Percentiles rank a stretch among this genome's conserved stretches.
phyloP scores from a whole-genome alignment of 2,113 vertebrate species.

The Amphiprion percula region DNA sequence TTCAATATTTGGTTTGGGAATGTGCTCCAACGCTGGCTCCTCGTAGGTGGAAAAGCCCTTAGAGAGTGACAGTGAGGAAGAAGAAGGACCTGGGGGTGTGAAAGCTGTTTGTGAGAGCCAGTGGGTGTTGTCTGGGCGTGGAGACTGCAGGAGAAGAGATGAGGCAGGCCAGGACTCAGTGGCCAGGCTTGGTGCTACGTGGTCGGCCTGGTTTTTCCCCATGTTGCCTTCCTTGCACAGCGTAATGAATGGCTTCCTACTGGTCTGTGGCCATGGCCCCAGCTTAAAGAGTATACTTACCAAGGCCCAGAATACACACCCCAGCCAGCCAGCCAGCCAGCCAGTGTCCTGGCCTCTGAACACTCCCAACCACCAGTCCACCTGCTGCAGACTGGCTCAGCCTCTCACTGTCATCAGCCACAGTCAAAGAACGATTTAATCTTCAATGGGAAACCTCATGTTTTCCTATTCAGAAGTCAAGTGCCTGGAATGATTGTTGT shows the following conservation, averaged over 20 bases:
- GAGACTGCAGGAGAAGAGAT: constrained; percentile 69
- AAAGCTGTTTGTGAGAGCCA: constrained; percentile 67
- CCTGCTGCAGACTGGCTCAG: constrained; percentile 71
- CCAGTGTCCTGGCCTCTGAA: constrained; percentile 68
- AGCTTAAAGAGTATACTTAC: constrained; percentile 86
- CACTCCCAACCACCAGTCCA: constrained; percentile 72
- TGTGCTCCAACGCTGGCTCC: constrained; percentile 28
- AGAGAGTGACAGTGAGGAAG: constrained; percentile 31
- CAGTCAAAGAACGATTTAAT: constrained; percentile 26
- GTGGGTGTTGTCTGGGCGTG: constrained; percentile 75
- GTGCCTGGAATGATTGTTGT: not conserved
- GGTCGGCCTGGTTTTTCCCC: constrained; percentile 83
- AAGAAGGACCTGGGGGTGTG: constrained; percentile 49
- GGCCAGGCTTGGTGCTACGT: constrained; percentile 80
- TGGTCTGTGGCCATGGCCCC: constrained; percentile 81
- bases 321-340: constrained; percentile 55
- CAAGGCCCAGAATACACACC: constrained; percentile 79
- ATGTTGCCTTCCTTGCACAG: constrained; percentile 79
- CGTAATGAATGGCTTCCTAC: constrained; percentile 87
- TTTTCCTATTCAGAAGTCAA: constrained; percentile 10
- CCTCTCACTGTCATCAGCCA: constrained; percentile 47
- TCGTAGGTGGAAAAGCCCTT: constrained; percentile 46
- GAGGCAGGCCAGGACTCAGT: constrained; percentile 74
- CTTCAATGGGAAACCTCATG: constrained; percentile 20
- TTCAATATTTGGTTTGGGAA: constrained; percentile 47